Evolutionary conservation across 1,140 invertebrate species (phyloP).

Genomic region (Eurytemora carolleeae): DNA sequence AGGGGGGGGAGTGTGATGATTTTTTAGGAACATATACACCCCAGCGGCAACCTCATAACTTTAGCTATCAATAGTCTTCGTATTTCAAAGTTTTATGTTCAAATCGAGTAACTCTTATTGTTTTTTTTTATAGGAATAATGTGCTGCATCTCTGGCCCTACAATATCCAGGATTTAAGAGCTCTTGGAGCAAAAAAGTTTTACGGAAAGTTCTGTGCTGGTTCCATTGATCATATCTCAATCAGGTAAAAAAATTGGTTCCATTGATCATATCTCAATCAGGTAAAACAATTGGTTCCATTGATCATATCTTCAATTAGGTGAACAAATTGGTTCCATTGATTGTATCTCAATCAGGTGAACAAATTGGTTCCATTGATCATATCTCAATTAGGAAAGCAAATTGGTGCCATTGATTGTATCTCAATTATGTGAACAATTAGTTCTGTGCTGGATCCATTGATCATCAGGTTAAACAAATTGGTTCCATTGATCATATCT

Average conservation of each 20-base stretch:
- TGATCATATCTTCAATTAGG: conserved; percentile 54
- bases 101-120: too few species aligned
- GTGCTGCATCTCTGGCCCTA: conserved; percentile 97
- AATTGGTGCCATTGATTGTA: conserved; percentile 81
- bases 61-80: too few species aligned
- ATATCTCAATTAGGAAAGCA: conserved; percentile 50
- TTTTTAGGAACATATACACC: too few species aligned
- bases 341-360: conserved; percentile 42
- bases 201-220: conserved; percentile 98
- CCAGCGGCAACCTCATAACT: too few species aligned
- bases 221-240: conserved; percentile 76
- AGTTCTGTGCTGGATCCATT: conserved; percentile 81
- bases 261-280: conserved; percentile 73
- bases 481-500: too few species aligned
- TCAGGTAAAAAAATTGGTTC: conserved; percentile 49
- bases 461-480: conserved; percentile 81
- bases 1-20: too few species aligned
- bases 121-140: conserved; percentile 50
- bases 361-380: conserved; percentile 64
- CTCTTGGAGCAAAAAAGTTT: conserved; percentile 91
- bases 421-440: conserved; percentile 36
- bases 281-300: conserved; percentile 59
- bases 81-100: too few species aligned
- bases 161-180: conserved; percentile 83
- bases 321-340: too few species aligned